Evolutionary conservation across 2,797 vertebrate genomes (phyloP), one percentile per base, ranked within the genome.

Genomic region (Cryptoblepharus egeriae): DNA sequence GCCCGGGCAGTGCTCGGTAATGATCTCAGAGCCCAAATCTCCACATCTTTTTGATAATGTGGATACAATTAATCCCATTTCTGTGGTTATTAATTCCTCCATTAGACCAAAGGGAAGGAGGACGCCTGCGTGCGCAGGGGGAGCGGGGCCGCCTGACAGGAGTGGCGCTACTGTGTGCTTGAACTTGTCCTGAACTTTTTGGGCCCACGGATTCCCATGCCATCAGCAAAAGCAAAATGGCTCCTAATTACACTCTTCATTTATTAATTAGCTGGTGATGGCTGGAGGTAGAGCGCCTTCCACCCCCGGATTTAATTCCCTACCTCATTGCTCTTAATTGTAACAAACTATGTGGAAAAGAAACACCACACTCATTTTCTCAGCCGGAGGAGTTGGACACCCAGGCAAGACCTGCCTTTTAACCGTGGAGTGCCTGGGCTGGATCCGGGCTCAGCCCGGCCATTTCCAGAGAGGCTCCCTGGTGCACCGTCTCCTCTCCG

Each of bases 231-330:
- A 84, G 70, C 35, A 28, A 74, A 58, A 74, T 60, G 67, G 70
- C 70, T 79, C 70, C 76, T 61, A 68, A 79, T 74, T 68, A 74
- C 1, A 3, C 52, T 35, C 70, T 49, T 84, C 76, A 68, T 79
- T 60, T 67, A 60, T 79, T 79, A 79, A 79, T 84, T 68, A 79
- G 70, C 16, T 13, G 60, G 69, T n/a, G 60, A 74, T 74, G 75
- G 61, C 82, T 84, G 60, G 63, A 73, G 49, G 61, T 42, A 32
- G 72, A n/a, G 32, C 67, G 15, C 76, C 13, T 5, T 37, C 82
- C 61, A 9, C 76, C 82, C 76, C 70, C n/a, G 2, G 61, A 67
- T 78, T 73, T 74, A 74, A 67, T 60, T 67, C 76, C 49, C 45
- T 28, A 42, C 45, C 63, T 37, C n/a, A 11, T 30, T 30, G 75